Conservation (phyloP, 64 coral and sea anemone species). For the Trachythela sp. region DNA sequence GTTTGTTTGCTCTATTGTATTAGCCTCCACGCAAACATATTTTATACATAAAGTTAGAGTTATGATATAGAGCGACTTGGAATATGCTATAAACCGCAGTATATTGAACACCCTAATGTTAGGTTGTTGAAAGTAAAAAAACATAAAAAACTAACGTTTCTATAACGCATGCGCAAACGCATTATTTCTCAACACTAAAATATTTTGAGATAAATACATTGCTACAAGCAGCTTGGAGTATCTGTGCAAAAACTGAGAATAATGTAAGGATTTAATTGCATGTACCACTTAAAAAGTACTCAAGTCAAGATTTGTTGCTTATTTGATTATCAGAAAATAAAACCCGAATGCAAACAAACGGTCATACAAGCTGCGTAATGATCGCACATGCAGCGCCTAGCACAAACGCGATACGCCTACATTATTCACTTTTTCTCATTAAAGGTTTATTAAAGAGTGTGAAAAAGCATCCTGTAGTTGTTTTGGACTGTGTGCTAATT, state of each 20-base stretch:
- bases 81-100: not conserved
- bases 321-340: not conserved
- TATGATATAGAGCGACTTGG: not conserved
- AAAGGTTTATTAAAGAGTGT: constrained; percentile 2
- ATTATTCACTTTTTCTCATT: not conserved
- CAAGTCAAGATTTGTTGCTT: not conserved
- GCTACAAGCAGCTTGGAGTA: not conserved
- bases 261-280: not conserved
- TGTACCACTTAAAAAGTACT: not conserved
- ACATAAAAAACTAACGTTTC: not conserved
- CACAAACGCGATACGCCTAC: not conserved
- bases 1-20: constrained; percentile 10
- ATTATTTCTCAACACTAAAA: not conserved
- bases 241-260: not conserved
- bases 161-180: not conserved
- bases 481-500: not conserved
- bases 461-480: not conserved
- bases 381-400: not conserved
- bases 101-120: not conserved
- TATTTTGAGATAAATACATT: not conserved
- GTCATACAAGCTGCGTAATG: not conserved
- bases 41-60: not conserved
- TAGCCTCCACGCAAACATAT: not conserved
- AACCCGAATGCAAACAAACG: not conserved
- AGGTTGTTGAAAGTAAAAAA: not conserved